These are phyloP conservation scores for Montipora foliosa DNA, from an alignment of 64 coral and sea anemone genomes.

Conservation along the genomic window DNA sequence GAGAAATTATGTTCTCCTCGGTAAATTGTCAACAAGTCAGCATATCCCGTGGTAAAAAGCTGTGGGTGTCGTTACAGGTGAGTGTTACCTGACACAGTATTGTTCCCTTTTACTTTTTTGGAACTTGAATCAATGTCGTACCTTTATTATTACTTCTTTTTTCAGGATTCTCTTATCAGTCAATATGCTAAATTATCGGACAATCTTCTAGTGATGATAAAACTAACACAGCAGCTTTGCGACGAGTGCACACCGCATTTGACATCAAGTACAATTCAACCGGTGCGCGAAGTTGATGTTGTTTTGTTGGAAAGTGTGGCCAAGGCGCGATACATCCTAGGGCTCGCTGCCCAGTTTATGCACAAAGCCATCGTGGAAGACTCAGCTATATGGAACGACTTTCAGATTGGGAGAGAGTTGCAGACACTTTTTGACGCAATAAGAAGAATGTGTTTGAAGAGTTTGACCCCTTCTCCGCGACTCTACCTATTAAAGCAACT, in stretches of 20 bases:
- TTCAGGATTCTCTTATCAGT: conserved; percentile 44
- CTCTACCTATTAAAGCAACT: conserved; percentile 60
- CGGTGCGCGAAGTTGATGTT: conserved; percentile 30
- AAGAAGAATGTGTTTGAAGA: neutral
- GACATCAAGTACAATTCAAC: neutral
- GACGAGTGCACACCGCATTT: conserved; percentile 13
- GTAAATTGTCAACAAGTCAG: too few relatives aligned
- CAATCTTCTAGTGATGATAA: conserved; percentile 17
- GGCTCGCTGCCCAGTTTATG: conserved; percentile 25
- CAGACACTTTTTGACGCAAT: conserved; percentile 21
- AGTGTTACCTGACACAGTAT: too few relatives aligned
- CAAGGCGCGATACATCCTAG: conserved; percentile 31
- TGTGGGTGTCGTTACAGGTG: too few relatives aligned
- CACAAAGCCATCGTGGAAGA: conserved; percentile 17
- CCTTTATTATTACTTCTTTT: neutral
- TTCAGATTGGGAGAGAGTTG: conserved; percentile 1
- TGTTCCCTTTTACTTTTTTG: too few relatives aligned
- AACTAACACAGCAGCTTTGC: conserved; percentile 28
- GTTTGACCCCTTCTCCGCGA: neutral
- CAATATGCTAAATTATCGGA: conserved; percentile 9
- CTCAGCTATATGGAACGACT: neutral
- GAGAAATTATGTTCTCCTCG: too few relatives aligned
- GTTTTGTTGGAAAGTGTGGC: conserved; percentile 42
- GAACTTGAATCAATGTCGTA: too few relatives aligned
- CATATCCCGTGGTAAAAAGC: too few relatives aligned